Percentiles rank a stretch among this genome's conserved stretches.
Conservation (phyloP, 2,797 vertebrate species). For the Clarias laeviceps region DNA sequence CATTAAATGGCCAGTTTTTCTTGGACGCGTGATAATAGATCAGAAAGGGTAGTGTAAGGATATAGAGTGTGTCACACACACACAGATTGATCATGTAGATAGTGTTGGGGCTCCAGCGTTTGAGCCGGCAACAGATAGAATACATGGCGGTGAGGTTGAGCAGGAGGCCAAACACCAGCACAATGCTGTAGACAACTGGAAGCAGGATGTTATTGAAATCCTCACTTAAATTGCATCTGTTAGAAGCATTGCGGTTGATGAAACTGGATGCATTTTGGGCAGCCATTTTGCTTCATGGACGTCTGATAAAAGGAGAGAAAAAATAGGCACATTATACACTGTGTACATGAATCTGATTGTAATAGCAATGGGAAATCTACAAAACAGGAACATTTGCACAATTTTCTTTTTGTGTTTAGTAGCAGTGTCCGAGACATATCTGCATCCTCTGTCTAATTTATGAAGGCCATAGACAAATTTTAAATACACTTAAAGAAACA, state of each 20-base stretch:
- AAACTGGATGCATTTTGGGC: neutral
- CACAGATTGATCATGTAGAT: slow-evolving; percentile 97
- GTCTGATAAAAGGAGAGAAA: slow-evolving; percentile 75
- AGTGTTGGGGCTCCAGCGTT: slow-evolving; percentile 90
- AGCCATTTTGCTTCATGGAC: slow-evolving; percentile 56
- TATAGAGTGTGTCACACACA: slow-evolving; percentile 86
- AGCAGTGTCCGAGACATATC: too few species aligned
- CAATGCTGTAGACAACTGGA: slow-evolving; percentile 85
- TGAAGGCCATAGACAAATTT: too few species aligned
- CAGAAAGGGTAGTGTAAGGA: slow-evolving; percentile 91
- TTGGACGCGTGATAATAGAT: slow-evolving; percentile 87
- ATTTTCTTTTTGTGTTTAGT: neutral
- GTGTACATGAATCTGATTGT: neutral
- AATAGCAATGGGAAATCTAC: neutral
- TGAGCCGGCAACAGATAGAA: slow-evolving; percentile 85
- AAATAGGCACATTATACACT: neutral
- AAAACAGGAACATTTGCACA: neutral
- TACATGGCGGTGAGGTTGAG: slow-evolving; percentile 86
- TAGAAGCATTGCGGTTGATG: slow-evolving; percentile 55
- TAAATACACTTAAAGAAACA: too few species aligned
- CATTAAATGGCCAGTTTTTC: slow-evolving; percentile 91
- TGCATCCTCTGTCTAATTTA: too few species aligned
- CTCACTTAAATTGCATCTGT: slow-evolving; percentile 82
- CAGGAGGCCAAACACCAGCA: slow-evolving; percentile 85
- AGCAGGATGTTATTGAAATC: slow-evolving; percentile 91